Base-by-base conservation (phyloP, 2,113 vertebrate species). In the Polypterus bichir region DNA sequence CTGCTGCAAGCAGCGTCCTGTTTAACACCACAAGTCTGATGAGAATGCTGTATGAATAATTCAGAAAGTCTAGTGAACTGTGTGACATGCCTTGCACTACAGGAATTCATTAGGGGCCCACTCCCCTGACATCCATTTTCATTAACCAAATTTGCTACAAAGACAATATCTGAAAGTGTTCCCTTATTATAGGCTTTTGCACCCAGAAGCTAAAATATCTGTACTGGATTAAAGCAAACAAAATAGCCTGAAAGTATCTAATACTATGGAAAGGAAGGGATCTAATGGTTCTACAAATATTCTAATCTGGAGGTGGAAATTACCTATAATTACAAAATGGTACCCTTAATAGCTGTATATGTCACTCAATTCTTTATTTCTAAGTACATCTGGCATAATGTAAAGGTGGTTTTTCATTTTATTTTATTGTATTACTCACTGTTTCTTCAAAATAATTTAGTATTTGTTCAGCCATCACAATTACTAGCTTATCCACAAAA, bases 11-110 rank as follows among this genome's bases (percentile, higher is more conserved):
- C 8, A 56, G 7, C 10, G 49, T 46, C 47, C 10, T 11, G 62
- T 63, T 67, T 62, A 68, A 63, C 49, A 66, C 48, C 5, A 64
- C 3, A 64, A 63, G 66, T 62, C 9, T n/a, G 62, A 70, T 65
- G 64, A 0, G 47, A 0, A 47, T 62, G 47, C 54, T 60, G 59
- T 44, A 73, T 62, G 61, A 71, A 62, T 66, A 70, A 77, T 66
- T 72, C 61, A 72, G 46, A 63, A 1, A 74, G 70, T 62, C 58
- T 65, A 69, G 54, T 69, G 69, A 72, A 74, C 64, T 66, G 48
- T 27, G 54, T 53, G 54, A 53, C 0, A 1, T 51, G 5, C 7
- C 4, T 60, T 11, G 0, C 49, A 57, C 58, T 66, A 62, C 48
- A 59, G 45, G 49, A 64, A 64, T 64, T 64, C 63, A 64, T 64